Percentiles rank a stretch among this genome's conserved stretches.
Conservation (phyloP, 37 sponge, comb jelly and placozoan genomes). For the Cliona cf. orientalis region DNA sequence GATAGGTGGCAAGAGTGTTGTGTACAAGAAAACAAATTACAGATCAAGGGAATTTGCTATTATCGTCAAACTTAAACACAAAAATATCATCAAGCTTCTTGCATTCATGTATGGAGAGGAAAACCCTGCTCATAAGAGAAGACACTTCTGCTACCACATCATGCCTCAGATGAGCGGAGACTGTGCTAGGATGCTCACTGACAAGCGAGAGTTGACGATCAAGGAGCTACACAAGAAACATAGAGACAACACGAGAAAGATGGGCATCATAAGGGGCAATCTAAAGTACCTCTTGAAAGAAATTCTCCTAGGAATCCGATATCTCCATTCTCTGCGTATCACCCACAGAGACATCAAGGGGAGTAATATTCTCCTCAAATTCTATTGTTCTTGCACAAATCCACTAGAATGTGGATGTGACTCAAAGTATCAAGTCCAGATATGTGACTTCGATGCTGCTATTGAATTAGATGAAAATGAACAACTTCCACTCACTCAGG, state of each 20-base stretch:
- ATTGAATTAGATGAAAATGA: constrained; percentile 18
- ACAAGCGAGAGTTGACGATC: constrained; percentile 10
- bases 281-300: constrained; percentile 30
- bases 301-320: constrained; percentile 10
- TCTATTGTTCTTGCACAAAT: constrained; percentile 19
- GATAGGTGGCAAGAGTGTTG: neutral
- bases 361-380: constrained; percentile 24
- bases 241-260: constrained; percentile 9
- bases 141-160: constrained; percentile 58
- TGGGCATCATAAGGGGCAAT: constrained; percentile 23
- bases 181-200: constrained; percentile 11
- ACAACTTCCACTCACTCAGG: neutral
- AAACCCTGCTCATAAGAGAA: constrained; percentile 15
- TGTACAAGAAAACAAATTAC: constrained; percentile 43
- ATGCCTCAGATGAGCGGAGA: constrained; percentile 59
- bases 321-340: constrained; percentile 24
- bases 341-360: constrained; percentile 58
- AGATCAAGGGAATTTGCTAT: constrained; percentile 32
- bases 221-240: constrained; percentile 12
- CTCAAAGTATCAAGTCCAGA: constrained; percentile 23
- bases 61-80: constrained; percentile 27
- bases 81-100: constrained; percentile 40
- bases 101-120: constrained; percentile 58
- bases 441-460: constrained; percentile 51
- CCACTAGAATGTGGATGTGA: constrained; percentile 18